Conservation (phyloP, 1,140 invertebrate species). For the Drosophila melanogaster region DNA sequence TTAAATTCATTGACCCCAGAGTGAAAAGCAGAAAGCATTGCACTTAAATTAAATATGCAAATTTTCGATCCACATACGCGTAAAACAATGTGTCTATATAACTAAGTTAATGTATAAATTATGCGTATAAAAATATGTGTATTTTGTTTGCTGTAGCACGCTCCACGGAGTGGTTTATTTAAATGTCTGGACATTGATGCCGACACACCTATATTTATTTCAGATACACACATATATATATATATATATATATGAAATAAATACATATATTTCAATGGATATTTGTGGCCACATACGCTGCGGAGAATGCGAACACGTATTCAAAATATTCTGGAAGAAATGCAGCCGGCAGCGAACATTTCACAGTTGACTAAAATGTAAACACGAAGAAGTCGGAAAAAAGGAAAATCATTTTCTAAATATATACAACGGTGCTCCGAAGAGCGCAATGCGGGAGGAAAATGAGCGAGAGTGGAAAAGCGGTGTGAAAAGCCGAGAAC, state of each 20-base stretch:
- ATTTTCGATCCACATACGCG: slow-evolving; percentile 36
- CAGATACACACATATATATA: background rate
- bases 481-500: slow-evolving; percentile 11
- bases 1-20: slow-evolving; percentile 68
- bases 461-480: slow-evolving; percentile 6
- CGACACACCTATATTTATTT: slow-evolving; percentile 20
- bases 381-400: slow-evolving; percentile 70
- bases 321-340: slow-evolving; percentile 74
- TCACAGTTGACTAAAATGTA: slow-evolving; percentile 70
- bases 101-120: slow-evolving; percentile 38
- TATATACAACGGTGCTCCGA: slow-evolving; percentile 60
- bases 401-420: slow-evolving; percentile 78
- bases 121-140: slow-evolving; percentile 21
- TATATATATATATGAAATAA: background rate
- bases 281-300: slow-evolving; percentile 13
- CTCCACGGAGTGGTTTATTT: slow-evolving; percentile 21
- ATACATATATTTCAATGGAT: slow-evolving; percentile 16
- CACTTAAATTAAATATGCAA: slow-evolving; percentile 73
- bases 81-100: slow-evolving; percentile 28
- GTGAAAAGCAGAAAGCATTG: slow-evolving; percentile 49
- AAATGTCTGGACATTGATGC: slow-evolving; percentile 31
- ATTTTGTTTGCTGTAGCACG: slow-evolving; percentile 9
- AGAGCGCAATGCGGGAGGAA: slow-evolving; percentile 24
- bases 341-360: slow-evolving; percentile 70
- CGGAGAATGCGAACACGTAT: slow-evolving; percentile 39